Base-by-base conservation (phyloP, 2,797 vertebrate genomes). In the Lithobates pipiens region DNA sequence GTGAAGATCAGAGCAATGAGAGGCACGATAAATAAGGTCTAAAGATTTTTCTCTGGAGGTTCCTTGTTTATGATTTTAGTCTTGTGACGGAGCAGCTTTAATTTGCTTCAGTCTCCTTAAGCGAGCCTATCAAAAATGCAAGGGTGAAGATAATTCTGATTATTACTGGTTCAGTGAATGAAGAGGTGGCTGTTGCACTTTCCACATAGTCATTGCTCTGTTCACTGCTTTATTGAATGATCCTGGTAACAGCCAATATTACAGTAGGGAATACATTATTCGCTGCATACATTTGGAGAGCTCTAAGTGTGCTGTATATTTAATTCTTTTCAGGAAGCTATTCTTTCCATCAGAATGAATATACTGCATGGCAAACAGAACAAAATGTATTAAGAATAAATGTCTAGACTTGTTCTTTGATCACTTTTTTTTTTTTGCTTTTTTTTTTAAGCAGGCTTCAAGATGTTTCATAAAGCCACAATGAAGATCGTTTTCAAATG, bases 381-480 rank as follows among this genome's bases (percentile, higher is more conserved):
- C 29, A 80, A 79, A 70, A 36, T 54, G 27, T 80, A 32, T 80
- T 70, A 80, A 46, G 67, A 70, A 70, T 34, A 27, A 29, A 80
- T 70, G 67, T 70, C 77, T 80, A 80, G 77, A 80, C 67, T 80
- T 70, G 42, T 34, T 80, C 77, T 80, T 70, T 70, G 77, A 70
- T 80, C 77, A 80, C 77, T 80, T 2, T 54, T 10, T 39, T 39
- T 10, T 39, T 80, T 80, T 2, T 54, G 1, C 10, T 39, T 10
- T 39, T 80, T 70, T 39, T 69, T 80, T 29, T 29, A 29, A 70
- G 50, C 42, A 5, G 27, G 50, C 67, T 54, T 80, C 67, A 80
- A 70, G 46, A 70, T 70, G 44, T 70, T 27, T 80, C 10, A n/a
- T 39, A 68, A 32, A 80, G 21, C 10, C 11, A 46, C 44, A 34